These are phyloP conservation scores for Caenorhabditis sp. DNA, from an alignment of 2,888 invertebrate genomes.

Conservation along the genomic window DNA sequence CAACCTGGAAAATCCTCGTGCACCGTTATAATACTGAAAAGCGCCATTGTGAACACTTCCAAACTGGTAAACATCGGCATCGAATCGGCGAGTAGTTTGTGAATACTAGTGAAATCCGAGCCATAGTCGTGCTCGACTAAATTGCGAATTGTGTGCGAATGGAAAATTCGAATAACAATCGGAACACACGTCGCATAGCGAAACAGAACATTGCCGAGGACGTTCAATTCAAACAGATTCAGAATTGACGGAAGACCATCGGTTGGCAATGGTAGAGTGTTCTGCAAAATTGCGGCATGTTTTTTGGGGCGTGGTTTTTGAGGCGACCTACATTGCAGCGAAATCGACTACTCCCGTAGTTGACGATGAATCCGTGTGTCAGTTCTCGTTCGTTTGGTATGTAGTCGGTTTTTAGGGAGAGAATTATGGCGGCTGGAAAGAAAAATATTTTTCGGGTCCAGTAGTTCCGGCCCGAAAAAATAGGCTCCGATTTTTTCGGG, in stretches of 20 bases:
- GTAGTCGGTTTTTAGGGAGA: constrained; percentile 45
- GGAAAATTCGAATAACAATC: constrained; percentile 56
- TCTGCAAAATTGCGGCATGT: no score
- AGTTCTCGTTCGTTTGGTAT: constrained; percentile 42
- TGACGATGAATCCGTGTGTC: constrained; percentile 39
- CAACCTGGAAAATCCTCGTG: constrained; percentile 65
- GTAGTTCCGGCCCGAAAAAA: no score
- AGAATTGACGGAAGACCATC: constrained; percentile 46
- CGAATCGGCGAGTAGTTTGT: constrained; percentile 38
- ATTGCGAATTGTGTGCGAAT: constrained; percentile 48
- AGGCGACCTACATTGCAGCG: constrained; percentile 45
- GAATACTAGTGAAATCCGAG: constrained; percentile 23
- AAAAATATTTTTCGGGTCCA: not conserved
- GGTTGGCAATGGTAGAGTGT: constrained; percentile 29
- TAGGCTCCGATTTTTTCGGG: no score
- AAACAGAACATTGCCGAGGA: constrained; percentile 58
- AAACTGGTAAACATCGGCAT: constrained; percentile 47
- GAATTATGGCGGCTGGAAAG: constrained; percentile 38
- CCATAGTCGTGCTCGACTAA: constrained; percentile 33
- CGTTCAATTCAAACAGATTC: constrained; percentile 53
- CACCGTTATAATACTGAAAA: constrained; percentile 67
- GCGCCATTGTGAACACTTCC: constrained; percentile 54
- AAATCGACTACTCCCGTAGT: constrained; percentile 48
- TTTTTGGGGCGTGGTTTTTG: no score
- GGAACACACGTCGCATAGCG: constrained; percentile 61